Evolutionary conservation across 2,113 vertebrate genomes (phyloP).

Genomic region (Epinephelus fuscoguttatus): DNA sequence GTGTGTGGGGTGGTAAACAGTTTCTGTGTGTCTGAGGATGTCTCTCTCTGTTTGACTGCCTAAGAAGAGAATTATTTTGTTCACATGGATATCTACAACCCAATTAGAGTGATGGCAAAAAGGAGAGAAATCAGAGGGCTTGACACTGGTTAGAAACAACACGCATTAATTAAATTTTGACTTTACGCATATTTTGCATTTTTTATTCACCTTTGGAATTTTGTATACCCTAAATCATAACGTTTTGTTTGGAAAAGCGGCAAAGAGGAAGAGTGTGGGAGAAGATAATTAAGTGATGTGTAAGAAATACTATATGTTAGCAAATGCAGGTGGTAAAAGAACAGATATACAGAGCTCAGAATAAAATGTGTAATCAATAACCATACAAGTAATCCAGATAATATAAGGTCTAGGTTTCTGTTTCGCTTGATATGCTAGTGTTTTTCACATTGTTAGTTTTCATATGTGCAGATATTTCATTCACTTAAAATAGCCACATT

Average conservation of each 20-base stretch:
- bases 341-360: not conserved
- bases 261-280: not conserved
- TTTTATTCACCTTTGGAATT: not conserved
- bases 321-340: not conserved
- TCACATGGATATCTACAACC: slow-evolving; percentile 39
- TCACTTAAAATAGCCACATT: slow-evolving; percentile 4
- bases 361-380: not conserved
- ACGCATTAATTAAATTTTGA: slow-evolving; percentile 11
- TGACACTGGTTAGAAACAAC: not conserved
- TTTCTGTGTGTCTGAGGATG: slow-evolving; percentile 28
- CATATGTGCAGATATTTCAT: not conserved
- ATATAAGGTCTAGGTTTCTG: not conserved
- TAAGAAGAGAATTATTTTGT: slow-evolving; percentile 46
- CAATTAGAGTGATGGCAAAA: slow-evolving; percentile 43
- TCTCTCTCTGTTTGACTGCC: slow-evolving; percentile 25
- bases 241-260: not conserved
- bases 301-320: not conserved
- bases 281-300: not conserved
- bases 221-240: not conserved
- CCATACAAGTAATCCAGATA: not conserved
- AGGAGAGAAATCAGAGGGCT: slow-evolving; percentile 11
- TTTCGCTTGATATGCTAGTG: not conserved
- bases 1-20: slow-evolving; percentile 3
- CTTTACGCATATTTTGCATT: slow-evolving; percentile 13
- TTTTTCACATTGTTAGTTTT: not conserved